Conservation (phyloP, 2,113 vertebrate genomes). For the Gallinago jamesoni region DNA sequence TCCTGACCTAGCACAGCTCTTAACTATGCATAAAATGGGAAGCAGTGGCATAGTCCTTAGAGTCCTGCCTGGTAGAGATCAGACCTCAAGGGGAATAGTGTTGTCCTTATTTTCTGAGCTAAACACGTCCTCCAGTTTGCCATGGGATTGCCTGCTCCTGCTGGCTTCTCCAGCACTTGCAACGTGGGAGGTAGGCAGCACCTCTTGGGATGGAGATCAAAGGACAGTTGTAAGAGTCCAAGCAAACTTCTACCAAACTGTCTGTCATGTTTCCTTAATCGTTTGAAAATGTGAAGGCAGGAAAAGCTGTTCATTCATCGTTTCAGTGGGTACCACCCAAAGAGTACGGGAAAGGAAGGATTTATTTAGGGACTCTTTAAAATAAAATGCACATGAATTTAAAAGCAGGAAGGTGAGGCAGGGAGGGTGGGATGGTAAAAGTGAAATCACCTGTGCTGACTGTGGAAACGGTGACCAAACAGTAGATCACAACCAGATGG, state of each 20-base stretch:
- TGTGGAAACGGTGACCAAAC: neutral
- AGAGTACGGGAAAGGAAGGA: neutral
- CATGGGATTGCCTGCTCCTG: neutral
- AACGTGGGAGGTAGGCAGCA: accelerated
- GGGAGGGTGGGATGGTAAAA: neutral
- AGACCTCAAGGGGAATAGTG: too few relatives aligned
- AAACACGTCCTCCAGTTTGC: accelerated
- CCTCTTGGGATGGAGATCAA: too few relatives aligned
- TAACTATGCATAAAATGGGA: accelerated
- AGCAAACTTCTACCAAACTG: neutral
- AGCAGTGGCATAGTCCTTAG: neutral
- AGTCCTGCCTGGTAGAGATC: too few relatives aligned
- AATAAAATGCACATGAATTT: neutral
- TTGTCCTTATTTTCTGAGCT: neutral
- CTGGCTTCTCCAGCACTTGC: accelerated
- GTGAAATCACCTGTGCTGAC: neutral
- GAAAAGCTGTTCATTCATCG: neutral
- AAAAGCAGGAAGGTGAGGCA: neutral
- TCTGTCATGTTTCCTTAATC: neutral
- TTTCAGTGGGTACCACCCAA: neutral
- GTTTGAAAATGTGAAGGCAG: neutral
- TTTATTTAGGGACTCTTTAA: neutral
- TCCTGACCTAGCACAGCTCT: neutral
- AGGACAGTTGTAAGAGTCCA: neutral
- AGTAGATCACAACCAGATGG: neutral